Evolutionary conservation across 2,888 invertebrate species (phyloP).

Genomic region (Galerucella nymphaeae): DNA sequence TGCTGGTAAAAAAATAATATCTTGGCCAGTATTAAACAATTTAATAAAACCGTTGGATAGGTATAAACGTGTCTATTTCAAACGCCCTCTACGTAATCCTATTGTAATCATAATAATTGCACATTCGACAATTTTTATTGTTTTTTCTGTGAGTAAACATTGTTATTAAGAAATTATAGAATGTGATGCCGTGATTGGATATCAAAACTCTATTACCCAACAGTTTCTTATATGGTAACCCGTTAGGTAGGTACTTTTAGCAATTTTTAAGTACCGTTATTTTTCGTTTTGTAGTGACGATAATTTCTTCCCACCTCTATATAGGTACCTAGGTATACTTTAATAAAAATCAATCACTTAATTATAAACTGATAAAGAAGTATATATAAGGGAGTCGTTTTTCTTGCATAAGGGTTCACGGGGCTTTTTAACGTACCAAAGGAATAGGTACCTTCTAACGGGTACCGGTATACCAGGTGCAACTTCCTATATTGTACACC

Average conservation of each 20-base stretch:
- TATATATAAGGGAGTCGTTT: background rate
- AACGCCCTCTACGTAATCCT: no score
- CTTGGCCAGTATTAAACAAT: no score
- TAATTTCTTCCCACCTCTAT: background rate
- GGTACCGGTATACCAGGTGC: conserved; percentile 20
- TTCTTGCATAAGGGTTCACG: background rate
- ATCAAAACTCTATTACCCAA: background rate
- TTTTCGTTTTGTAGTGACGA: background rate
- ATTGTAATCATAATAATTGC: background rate
- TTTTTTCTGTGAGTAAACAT: background rate
- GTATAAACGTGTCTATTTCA: no score
- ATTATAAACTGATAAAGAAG: background rate
- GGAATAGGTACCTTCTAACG: background rate
- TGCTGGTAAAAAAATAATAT: background rate
- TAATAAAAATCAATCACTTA: no score
- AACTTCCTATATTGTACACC: conserved; percentile 15
- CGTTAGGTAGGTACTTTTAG: background rate
- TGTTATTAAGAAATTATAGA: background rate
- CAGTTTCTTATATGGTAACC: background rate
- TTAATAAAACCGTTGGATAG: no score
- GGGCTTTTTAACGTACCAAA: background rate
- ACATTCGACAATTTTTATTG: background rate
- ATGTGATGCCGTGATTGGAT: background rate
- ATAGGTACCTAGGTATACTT: background rate
- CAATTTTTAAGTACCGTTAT: background rate